phyloP scores from a whole-genome alignment of 2,113 vertebrate genomes.

The Limanda limanda region DNA sequence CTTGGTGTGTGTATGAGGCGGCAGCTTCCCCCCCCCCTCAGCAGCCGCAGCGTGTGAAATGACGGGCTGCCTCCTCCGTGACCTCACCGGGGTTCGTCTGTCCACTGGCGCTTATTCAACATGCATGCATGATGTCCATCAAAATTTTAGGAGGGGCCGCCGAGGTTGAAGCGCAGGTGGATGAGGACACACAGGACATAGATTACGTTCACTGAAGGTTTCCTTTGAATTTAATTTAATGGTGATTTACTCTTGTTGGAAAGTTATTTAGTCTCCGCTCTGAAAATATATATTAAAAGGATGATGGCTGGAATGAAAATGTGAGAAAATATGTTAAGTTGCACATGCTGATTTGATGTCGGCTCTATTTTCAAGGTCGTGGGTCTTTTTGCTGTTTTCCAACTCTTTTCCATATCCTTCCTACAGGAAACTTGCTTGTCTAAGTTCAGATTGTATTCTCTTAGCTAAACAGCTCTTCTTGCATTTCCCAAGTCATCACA shows the following conservation, averaged over 20 bases:
- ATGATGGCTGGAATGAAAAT: not conserved
- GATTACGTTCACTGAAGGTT: not conserved
- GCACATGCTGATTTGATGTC: not conserved
- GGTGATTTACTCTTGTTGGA: not conserved
- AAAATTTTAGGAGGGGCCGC: slow-evolving; percentile 19
- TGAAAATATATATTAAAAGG: not conserved
- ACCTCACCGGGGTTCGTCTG: slow-evolving; percentile 60
- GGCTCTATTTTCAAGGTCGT: not conserved
- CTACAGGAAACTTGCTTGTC: not conserved
- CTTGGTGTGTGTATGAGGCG: slow-evolving; percentile 60
- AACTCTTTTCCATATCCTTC: not conserved
- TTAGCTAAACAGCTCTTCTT: slow-evolving; percentile 29
- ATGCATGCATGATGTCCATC: slow-evolving; percentile 44
- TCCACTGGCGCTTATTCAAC: slow-evolving; percentile 55
- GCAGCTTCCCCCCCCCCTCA: slow-evolving; percentile 35
- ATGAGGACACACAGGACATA: slow-evolving; percentile 2
- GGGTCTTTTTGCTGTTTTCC: not conserved
- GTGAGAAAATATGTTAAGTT: not conserved
- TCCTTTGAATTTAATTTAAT: not conserved
- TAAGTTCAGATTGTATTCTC: slow-evolving; percentile 10
- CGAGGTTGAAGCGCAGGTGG: no score
- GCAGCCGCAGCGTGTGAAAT: slow-evolving; percentile 61
- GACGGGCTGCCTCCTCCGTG: slow-evolving; percentile 62
- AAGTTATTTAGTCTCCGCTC: not conserved
- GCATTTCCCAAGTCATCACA: slow-evolving; percentile 10